phyloP scores from a whole-genome alignment of 2,113 vertebrate species.

The Festucalex cinctus region DNA sequence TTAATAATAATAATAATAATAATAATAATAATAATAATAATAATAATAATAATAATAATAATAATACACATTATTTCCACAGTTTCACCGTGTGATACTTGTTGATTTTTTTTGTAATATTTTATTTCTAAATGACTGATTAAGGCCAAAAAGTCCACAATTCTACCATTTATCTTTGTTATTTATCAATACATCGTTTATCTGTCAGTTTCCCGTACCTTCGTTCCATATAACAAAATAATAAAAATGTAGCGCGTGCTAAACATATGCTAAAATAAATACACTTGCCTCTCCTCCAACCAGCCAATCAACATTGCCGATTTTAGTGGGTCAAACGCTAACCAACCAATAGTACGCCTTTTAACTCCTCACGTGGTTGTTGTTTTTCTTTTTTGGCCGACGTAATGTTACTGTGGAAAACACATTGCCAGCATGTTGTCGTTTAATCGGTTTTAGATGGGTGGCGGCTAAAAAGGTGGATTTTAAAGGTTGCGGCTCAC shows the following conservation, averaged over 20 bases:
- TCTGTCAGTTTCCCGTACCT: background rate
- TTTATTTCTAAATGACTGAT: background rate
- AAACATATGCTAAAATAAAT: background rate
- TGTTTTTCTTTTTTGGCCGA: slow-evolving; percentile 51
- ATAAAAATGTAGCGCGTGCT: background rate
- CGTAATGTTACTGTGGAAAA: slow-evolving; percentile 4
- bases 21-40: no score
- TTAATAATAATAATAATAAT: no score
- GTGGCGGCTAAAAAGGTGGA: background rate
- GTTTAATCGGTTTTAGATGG: background rate
- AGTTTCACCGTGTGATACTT: no score
- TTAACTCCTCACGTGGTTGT: slow-evolving; percentile 30
- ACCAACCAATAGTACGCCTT: slow-evolving; percentile 44
- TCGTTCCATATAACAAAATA: background rate
- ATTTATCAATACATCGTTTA: no score
- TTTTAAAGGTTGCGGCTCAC: background rate
- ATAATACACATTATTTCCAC: no score
- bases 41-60: no score
- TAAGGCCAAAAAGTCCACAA: background rate
- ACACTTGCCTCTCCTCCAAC: background rate
- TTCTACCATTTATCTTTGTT: background rate
- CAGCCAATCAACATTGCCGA: slow-evolving; percentile 51
- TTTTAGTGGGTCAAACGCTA: slow-evolving; percentile 7
- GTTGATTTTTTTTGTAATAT: background rate
- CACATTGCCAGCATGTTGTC: background rate